Evolutionary conservation across 64 coral and sea anemone genomes (phyloP), one percentile per base, ranked within the genome.

Genomic region (Pocillopora verrucosa): DNA sequence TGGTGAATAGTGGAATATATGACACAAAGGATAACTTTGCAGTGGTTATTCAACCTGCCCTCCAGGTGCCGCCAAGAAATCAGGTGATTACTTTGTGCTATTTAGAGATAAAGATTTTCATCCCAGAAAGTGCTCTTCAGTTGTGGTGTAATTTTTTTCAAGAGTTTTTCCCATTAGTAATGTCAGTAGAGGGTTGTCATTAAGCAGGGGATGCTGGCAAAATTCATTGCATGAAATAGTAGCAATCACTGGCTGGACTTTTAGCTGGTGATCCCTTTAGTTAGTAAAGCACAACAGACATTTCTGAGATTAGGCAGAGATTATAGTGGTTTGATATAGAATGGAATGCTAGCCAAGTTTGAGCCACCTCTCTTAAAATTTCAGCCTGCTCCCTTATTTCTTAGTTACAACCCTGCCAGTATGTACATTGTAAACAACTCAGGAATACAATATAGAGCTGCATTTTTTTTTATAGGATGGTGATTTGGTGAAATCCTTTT

Each of bases 1-100:
- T 98, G 13, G 80, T 98, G 13, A 90, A 91, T 84, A 98, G 96
- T 90, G 96, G 96, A 13, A 56, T 98, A 3, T 98, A 98, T 77
- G 93, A 95, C 17, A 88, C 79, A 45, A 70, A 22, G 41, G 57
- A 93, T n/a, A 67, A 86, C 17, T 98, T 98, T 87, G 90, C 96
- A 35, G 96, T 95, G 11, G 96, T 87, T 84, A 60, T 98, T 73
- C 96, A 98, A 76, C 93, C 96, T 61, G 89, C 93, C 63, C 89
- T 98, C 70, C 68, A 84, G 72, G 72, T 61, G 61, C 69, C 22
- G 69, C 87, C 93, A 76, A 92, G 62, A 63, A 87, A 76, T 84
- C 58, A 95, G 90, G 90, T 91, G 69, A 30, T 30, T 51, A 0
- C 41, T 51, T 51, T 51, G 3, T 51, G 41, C 7, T 51, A 51